phyloP scores from a whole-genome alignment of 2,113 vertebrate genomes.

The Anguilla rostrata region DNA sequence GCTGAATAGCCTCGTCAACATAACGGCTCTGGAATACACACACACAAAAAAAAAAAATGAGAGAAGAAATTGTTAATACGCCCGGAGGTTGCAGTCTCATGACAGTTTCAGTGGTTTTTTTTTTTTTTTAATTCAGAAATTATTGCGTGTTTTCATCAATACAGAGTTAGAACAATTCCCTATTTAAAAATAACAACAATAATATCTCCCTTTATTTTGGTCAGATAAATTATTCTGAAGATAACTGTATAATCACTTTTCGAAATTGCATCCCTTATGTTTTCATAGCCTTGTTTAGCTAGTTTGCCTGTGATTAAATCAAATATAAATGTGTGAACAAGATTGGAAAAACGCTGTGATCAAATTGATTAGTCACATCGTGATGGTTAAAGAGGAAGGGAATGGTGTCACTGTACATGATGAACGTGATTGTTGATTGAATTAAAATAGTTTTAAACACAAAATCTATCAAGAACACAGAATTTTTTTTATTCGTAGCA shows the following conservation, averaged over 20 bases:
- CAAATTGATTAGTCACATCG: not conserved
- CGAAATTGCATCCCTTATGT: no score
- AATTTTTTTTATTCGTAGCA: not conserved
- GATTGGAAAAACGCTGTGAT: not conserved
- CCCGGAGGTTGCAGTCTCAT: not conserved
- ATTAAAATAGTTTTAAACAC: not conserved
- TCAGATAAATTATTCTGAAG: no score
- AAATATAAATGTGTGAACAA: not conserved
- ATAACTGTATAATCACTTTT: no score
- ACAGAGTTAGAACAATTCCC: not conserved
- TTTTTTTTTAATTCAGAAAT: not conserved
- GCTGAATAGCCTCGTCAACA: constrained; percentile 98
- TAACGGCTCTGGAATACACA: constrained; percentile 69
- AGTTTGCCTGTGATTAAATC: not conserved
- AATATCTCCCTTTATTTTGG: no score
- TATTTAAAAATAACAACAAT: no score
- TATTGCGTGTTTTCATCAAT: not conserved
- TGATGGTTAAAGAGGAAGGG: not conserved
- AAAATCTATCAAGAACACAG: constrained; percentile 3
- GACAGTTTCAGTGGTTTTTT: not conserved
- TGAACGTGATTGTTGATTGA: no score
- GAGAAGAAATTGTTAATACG: not conserved
- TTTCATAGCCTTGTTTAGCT: no score
- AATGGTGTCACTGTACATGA: no score
- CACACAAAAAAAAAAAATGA: constrained; percentile 8